Evolutionary conservation across 2,113 vertebrate genomes (phyloP), one percentile per base, ranked within the genome.

Genomic region (Antennarius striatus): DNA sequence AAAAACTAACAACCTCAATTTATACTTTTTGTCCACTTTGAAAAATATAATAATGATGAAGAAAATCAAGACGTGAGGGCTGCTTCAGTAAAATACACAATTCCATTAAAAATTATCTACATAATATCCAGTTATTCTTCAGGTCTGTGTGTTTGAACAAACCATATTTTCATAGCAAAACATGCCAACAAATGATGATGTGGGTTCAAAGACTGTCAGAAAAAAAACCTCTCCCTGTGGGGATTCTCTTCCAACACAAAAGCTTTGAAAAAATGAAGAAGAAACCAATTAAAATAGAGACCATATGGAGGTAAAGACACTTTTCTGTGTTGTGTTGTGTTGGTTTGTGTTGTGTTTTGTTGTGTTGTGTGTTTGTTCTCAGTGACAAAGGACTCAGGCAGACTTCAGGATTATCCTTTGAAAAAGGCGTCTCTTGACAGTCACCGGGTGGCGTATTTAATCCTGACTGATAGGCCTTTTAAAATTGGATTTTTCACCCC

Each of bases 251-350:
- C 15, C 6, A 69, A 58, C 50, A 68, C 56, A 76, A 71, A 79
- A 45, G 46, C 63, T 71, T 48, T 56, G 17, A 52, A 77, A 82
- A 77, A 79, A 29, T 42, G 22, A 67, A 36, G 32, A 7, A 36
- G 47, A 79, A 58, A 66, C 70, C 68, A 71, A 80, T 85, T 83
- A 82, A 78, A 75, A 47, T 42, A 68, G 40, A 53, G 73, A 58
- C 59, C 2, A 14, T 11, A 30, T 68, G 68, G 54, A 62, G 55
- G 71, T 10, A 54, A 49, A 12, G 68, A 14, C 73, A 28, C 51
- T 29, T 45, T 7, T 67, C 59, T 72, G 63, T 56, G 70, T 39
- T 67, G 47, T 22, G 22, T 22, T 22, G 22, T 22, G 22, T 22
- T 22, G 22, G 22, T 22, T 22, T 22, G 22, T 22, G 22, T 22